These are phyloP conservation scores for Girardinichthys multiradiatus DNA, from an alignment of 2,113 vertebrate species.

Conservation along the genomic window DNA sequence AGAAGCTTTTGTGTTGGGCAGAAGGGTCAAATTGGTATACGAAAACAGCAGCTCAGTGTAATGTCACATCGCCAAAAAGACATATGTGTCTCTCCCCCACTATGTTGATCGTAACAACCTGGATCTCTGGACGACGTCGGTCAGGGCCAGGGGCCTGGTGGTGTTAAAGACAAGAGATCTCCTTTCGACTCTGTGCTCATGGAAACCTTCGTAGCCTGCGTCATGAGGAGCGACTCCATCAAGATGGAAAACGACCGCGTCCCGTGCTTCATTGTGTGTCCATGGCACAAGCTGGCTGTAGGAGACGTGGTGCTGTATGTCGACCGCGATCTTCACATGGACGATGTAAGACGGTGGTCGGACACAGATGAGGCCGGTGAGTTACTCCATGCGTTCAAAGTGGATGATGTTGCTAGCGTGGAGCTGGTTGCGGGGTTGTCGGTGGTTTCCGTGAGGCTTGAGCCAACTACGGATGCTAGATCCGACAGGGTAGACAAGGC, in stretches of 20 bases:
- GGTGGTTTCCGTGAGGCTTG: not conserved
- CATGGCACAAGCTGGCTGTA: not conserved
- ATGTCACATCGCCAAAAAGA: conserved; percentile 17
- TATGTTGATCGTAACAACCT: accelerated
- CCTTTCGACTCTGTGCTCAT: conserved; percentile 7
- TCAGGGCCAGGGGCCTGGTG: not conserved
- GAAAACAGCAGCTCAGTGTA: conserved; percentile 18
- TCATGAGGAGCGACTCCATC: not conserved
- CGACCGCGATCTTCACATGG: accelerated
- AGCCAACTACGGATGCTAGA: not conserved
- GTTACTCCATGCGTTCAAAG: not conserved
- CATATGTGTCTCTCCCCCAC: conserved; percentile 7
- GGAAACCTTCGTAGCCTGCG: not conserved
- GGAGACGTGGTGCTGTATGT: conserved; percentile 1
- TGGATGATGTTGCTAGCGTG: accelerated
- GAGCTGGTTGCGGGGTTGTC: not conserved
- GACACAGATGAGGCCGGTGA: not conserved
- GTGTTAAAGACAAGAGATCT: not conserved
- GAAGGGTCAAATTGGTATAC: conserved; percentile 9
- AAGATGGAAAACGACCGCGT: not conserved
- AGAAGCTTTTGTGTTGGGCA: not conserved
- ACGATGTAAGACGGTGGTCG: not conserved
- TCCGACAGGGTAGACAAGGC: too few species aligned
- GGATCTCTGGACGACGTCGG: accelerated
- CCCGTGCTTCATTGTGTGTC: not conserved